Base-by-base conservation (phyloP, 2,888 invertebrate species). In the Matsumyia berberina region DNA sequence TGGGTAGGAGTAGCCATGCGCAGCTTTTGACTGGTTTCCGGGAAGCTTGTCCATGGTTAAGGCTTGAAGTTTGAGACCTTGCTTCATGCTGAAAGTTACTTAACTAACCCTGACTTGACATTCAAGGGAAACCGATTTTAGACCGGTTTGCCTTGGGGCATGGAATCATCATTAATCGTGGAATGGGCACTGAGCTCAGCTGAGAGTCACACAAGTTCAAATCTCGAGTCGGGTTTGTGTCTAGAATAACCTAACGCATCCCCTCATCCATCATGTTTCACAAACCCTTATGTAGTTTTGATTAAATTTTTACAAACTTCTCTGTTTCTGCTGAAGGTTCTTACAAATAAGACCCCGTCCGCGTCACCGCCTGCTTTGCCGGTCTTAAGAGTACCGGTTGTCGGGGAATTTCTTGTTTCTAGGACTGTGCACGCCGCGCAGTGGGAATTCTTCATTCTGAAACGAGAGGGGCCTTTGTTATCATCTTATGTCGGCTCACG, bases 381-480 rank as follows among this genome's bases (percentile, higher is more conserved):
- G 11, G n/a, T 42, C 37, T 82, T 82, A 82, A 83, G 82, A 58
- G 35, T 78, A 77, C 51, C 73, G 58, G 55, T 86, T 78, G 53
- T 86, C 82, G 12, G 82, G 78, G 19, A 86, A 82, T 57, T 83
- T 82, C 49, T 70, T 82, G 42, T 69, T 82, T 62, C 89, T 88
- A 69, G 89, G 88, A 88, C 89, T 90, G 51, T 89, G 88, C 42
- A 88, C 86, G 46, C 87, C 88, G 86, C 91, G 91, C 17, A 90
- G 89, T 3, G 91, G 90, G 70, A 91, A 91, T 74, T 91, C 91
- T 62, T 90, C 90, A 87, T 87, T 42, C 89, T 90, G 73, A 2
- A 67, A 86, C 8, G 15, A 33, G 11, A 49, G 72, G 55, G 42
- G 8, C 3, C 5, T 49, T 17, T 24, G 24, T 24, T 24, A 4